Percentiles rank a stretch among this genome's conserved stretches.
Evolutionary conservation across 2,888 invertebrate species (phyloP).

Genomic region (Drosophila nr. perissopoda): DNA sequence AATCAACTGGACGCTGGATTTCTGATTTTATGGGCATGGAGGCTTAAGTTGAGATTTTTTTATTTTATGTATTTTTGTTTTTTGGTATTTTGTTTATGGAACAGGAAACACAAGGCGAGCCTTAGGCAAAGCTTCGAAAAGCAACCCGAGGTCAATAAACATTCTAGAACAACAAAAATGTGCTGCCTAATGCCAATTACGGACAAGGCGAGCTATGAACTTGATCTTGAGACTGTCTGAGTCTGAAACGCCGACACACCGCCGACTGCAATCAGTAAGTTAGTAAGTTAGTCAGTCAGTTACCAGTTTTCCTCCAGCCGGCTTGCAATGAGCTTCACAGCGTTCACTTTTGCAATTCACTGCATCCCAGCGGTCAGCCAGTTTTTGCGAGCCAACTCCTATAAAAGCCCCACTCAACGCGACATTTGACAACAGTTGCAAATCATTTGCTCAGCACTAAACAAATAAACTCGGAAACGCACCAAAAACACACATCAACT

Average conservation of each 20-base stretch:
- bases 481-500: constrained; percentile 31
- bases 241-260: constrained; percentile 26
- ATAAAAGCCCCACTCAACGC: constrained; percentile 71
- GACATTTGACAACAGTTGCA: constrained; percentile 75
- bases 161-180: constrained; percentile 42
- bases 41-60: constrained; percentile 28
- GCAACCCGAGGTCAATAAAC: constrained; percentile 19
- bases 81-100: constrained; percentile 22
- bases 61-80: neutral
- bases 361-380: constrained; percentile 45
- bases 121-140: constrained; percentile 17
- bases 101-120: constrained; percentile 62
- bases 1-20: constrained; percentile 64
- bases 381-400: constrained; percentile 37
- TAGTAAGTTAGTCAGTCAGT: constrained; percentile 43
- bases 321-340: constrained; percentile 69
- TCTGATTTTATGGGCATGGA: constrained; percentile 51
- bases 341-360: constrained; percentile 68
- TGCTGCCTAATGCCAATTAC: constrained; percentile 59
- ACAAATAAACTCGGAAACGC: constrained; percentile 27
- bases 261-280: neutral
- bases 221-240: constrained; percentile 72
- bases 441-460: constrained; percentile 61
- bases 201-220: constrained; percentile 77
- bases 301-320: constrained; percentile 50